Evolutionary conservation across 2,888 invertebrate species (phyloP).

Genomic region (Entomobrya multifasciata): DNA sequence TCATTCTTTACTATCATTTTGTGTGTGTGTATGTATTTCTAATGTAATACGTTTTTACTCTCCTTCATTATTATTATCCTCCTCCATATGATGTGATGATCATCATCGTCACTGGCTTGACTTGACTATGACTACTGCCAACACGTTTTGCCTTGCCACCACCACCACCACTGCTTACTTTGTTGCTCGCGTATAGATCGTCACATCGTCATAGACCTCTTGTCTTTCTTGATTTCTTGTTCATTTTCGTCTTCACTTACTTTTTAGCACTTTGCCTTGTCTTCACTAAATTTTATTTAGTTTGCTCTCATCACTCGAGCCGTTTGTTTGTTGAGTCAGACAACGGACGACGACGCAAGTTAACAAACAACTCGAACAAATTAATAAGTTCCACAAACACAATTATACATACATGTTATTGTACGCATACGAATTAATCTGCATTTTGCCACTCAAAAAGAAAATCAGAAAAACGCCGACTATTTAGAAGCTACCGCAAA

Average conservation of each 20-base stretch:
- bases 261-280: constrained; percentile 53
- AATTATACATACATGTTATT: not conserved
- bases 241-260: constrained; percentile 59
- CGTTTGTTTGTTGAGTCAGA: constrained; percentile 50
- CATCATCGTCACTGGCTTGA: constrained; percentile 32
- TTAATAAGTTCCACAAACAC: constrained; percentile 29
- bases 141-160: constrained; percentile 28
- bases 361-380: constrained; percentile 16
- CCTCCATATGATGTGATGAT: too few species aligned
- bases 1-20: not conserved
- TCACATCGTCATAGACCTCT: constrained; percentile 50
- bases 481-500: too few species aligned
- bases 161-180: constrained; percentile 5
- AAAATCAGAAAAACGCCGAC: constrained; percentile 9
- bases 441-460: not conserved
- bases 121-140: constrained; percentile 15
- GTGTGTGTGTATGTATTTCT: not conserved
- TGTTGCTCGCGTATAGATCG: too few species aligned
- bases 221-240: constrained; percentile 18
- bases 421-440: not conserved
- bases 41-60: constrained; percentile 6
- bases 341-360: constrained; percentile 33
- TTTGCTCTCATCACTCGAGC: constrained; percentile 63
- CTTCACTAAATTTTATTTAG: constrained; percentile 54
- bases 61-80: constrained; percentile 43